Conservation (phyloP, 2,797 vertebrate genomes). For the Periparus ater region DNA sequence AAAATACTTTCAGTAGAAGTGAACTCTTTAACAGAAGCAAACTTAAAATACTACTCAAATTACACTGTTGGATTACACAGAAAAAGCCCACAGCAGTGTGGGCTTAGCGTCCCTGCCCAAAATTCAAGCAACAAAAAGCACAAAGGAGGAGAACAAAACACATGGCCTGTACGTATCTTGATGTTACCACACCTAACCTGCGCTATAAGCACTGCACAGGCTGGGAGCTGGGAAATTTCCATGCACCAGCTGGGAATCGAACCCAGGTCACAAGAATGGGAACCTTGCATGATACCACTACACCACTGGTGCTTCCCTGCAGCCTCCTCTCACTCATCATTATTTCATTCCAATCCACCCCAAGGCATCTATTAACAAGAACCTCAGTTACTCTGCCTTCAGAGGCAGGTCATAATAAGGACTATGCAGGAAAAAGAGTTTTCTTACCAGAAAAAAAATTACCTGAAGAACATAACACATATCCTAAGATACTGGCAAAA, state of each 20-base stretch:
- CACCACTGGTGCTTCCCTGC: background rate
- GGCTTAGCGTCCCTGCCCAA: background rate
- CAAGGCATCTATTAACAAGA: background rate
- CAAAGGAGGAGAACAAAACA: background rate
- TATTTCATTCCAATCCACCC: fast-evolving
- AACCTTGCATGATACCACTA: conserved; percentile 94
- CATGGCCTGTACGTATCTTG: fast-evolving
- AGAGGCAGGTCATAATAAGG: background rate
- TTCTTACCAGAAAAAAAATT: background rate
- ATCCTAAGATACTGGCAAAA: background rate
- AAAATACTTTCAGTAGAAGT: background rate
- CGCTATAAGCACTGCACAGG: fast-evolving
- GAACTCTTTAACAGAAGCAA: background rate
- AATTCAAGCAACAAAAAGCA: background rate
- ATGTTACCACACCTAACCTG: fast-evolving
- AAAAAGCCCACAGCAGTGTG: background rate
- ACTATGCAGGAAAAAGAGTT: background rate
- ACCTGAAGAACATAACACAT: background rate
- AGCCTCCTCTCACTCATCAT: fast-evolving
- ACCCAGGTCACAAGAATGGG: conserved; percentile 89
- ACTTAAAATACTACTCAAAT: background rate
- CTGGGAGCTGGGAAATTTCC: fast-evolving
- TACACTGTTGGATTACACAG: background rate
- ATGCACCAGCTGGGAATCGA: conserved; percentile 95
- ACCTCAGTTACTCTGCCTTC: background rate